Percentiles rank a stretch among this genome's conserved stretches.
phyloP scores from a whole-genome alignment of 2,113 vertebrate species.

The Malurus elegans region DNA sequence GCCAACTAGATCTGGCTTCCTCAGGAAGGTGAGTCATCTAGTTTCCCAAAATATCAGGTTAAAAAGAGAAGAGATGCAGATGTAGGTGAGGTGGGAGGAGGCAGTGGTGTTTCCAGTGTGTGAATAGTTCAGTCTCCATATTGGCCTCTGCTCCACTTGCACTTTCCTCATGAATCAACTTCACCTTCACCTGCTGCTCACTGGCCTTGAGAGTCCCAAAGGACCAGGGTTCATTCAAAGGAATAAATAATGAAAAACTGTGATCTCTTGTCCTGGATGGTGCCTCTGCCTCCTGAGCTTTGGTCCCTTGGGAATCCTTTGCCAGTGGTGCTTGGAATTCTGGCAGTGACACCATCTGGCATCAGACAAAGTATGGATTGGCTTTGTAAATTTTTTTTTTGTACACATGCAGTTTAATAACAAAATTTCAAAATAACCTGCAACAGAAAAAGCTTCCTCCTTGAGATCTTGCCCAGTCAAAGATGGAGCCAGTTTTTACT shows the following conservation, averaged over 20 bases:
- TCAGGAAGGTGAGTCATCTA: constrained; percentile 4
- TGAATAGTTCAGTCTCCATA: background rate
- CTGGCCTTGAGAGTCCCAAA: background rate
- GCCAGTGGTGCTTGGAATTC: background rate
- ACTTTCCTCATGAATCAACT: background rate
- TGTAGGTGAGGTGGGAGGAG: background rate
- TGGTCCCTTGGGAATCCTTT: background rate
- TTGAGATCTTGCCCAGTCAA: background rate
- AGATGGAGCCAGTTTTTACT: background rate
- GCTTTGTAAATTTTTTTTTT: background rate
- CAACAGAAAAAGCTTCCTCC: background rate
- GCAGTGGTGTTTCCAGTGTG: background rate
- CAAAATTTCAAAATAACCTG: background rate
- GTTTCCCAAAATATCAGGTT: background rate
- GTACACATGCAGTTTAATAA: background rate
- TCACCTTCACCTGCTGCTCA: background rate
- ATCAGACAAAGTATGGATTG: background rate
- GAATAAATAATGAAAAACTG: background rate
- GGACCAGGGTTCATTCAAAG: background rate
- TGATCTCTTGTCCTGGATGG: background rate
- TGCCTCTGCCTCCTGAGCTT: background rate
- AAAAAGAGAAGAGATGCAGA: background rate
- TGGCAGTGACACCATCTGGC: background rate
- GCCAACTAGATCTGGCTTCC: constrained; percentile 9
- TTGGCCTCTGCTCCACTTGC: background rate